Base-by-base conservation (phyloP, 2,797 vertebrate species). In the Gallirallus australis region DNA sequence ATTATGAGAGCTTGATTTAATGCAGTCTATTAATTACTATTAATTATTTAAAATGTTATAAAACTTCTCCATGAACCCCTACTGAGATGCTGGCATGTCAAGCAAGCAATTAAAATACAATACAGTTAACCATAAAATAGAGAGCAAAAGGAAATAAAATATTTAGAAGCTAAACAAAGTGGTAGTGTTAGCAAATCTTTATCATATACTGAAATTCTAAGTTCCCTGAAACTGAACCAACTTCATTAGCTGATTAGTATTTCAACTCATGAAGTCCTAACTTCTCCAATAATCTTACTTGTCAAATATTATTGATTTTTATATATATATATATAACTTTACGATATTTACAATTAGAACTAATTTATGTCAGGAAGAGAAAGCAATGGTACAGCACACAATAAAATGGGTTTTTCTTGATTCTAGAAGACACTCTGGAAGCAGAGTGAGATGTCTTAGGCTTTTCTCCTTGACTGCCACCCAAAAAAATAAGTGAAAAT, bases 41-140 rank as follows among this genome's bases (percentile, higher is more conserved):
- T 90, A 96, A 96, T 96, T 95, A 96, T 97, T 97, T 88, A 91
- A 92, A 91, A 73, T 79, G 33, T 73, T 91, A 50, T 82, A 88
- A 91, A 95, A 81, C 66, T 88, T 48, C 13, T 39, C 35, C 48
- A 86, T 3, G 15, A 90, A 27, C 28, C 33, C 64, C 59, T 63
- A 61, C 48, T 86, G 89, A 73, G 73, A 81, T 84, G 59, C 64
- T 4, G 6, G 52, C 85, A 52, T 70, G 63, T 78, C 87, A 94
- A 89, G 48, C 30, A 92, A 86, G 66, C 82, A 92, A 88, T 86
- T 96, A 95, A 95, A 89, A 92, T 80, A 76, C 69, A 95, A 77
- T 93, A 81, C 63, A 75, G 70, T 92, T 91, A 92, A 92, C 39
- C 33, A 69, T 86, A 92, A 97, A 88, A 81, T 40, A 88, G 70